These are phyloP conservation scores for Penelope pileata DNA, from an alignment of 2,113 vertebrate species.

Conservation along the genomic window DNA sequence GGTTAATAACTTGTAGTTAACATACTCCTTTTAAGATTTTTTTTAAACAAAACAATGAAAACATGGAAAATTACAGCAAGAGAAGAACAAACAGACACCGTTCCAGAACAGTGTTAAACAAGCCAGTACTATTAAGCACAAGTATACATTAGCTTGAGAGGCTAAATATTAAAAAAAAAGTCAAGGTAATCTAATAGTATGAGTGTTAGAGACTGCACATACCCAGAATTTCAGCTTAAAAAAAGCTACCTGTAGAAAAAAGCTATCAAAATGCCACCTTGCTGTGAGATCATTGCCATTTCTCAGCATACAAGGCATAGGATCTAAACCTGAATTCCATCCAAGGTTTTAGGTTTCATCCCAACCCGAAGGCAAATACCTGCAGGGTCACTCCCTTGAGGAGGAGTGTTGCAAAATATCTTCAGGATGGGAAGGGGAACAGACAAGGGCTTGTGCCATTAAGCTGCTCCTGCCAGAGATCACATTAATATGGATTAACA, in stretches of 20 bases:
- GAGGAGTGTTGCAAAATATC: neutral
- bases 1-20: constrained; percentile 49
- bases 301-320: neutral
- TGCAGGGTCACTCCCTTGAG: neutral
- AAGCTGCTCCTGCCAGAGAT: neutral
- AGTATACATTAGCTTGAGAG: neutral
- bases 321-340: neutral
- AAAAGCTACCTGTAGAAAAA: neutral
- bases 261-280: neutral
- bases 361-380: neutral
- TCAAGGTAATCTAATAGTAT: neutral
- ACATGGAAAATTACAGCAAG: constrained; percentile 17
- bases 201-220: neutral
- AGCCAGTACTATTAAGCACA: neutral
- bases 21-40: neutral
- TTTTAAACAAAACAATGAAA: constrained; percentile 25
- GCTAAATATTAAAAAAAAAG: neutral
- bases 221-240: neutral
- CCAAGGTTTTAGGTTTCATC: neutral
- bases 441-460: neutral
- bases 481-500: neutral
- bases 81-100: neutral
- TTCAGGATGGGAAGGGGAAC: neutral
- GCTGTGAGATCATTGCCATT: neutral
- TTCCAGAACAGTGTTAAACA: neutral